Conservation (phyloP, 2,113 vertebrate species). For the Pyrgilauda ruficollis region DNA sequence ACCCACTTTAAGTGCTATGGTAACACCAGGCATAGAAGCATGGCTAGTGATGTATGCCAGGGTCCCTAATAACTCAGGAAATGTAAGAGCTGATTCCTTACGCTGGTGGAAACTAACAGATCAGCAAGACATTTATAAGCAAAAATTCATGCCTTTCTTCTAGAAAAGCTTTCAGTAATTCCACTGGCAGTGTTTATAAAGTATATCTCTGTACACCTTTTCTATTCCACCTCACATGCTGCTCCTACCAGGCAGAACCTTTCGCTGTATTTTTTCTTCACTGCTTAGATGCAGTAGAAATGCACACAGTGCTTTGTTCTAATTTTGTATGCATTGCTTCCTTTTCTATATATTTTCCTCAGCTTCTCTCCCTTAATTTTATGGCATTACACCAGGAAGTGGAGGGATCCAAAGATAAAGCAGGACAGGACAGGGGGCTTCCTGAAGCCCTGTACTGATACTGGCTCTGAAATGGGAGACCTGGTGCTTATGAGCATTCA, state of each 20-base stretch:
- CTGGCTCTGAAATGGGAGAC: neutral
- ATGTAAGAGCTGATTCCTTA: neutral
- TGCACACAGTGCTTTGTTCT: neutral
- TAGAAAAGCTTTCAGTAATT: neutral
- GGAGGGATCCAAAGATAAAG: neutral
- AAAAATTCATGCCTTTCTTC: neutral
- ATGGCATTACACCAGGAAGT: neutral
- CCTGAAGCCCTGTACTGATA: neutral
- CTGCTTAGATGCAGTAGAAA: neutral
- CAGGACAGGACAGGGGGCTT: neutral
- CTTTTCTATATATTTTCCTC: neutral
- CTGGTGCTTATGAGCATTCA: neutral
- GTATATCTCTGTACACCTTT: neutral
- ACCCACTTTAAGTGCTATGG: neutral
- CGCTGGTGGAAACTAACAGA: neutral
- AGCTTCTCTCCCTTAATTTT: neutral
- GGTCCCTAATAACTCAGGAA: neutral
- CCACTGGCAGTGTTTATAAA: neutral
- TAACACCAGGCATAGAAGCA: neutral
- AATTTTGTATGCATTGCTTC: neutral
- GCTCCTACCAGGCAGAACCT: neutral
- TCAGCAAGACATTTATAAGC: neutral
- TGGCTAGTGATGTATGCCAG: neutral
- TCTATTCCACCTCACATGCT: accelerated
- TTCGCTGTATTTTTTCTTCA: neutral